Evolutionary conservation across 92 coral and sea anemone species (phyloP).

Genomic region (Isaurus tuberculatus): DNA sequence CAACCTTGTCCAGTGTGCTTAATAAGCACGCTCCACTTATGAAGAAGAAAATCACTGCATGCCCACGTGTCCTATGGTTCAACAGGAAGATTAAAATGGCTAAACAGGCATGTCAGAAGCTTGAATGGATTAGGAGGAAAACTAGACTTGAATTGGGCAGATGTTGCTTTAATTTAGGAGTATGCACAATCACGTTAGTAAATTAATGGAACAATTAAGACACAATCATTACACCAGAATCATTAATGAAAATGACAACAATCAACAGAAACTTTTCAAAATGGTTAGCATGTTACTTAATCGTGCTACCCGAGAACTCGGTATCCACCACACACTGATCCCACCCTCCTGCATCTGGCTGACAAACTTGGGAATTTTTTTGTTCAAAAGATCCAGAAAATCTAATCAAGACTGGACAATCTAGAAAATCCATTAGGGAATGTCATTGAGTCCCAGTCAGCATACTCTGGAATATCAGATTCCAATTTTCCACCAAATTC

Average conservation of each 20-base stretch:
- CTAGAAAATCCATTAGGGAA: not conserved
- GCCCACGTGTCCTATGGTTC: slow-evolving; percentile 39
- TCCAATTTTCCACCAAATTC: slow-evolving; percentile 21
- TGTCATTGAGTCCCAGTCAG: not conserved
- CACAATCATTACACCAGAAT: not conserved
- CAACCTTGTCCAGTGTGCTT: slow-evolving; percentile 34
- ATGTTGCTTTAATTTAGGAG: not conserved
- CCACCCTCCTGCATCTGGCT: not conserved
- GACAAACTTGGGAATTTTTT: not conserved
- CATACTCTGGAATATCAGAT: slow-evolving; percentile 1
- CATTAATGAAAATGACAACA: slow-evolving; percentile 12
- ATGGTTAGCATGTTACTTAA: slow-evolving; percentile 1
- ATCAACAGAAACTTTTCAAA: slow-evolving; percentile 32
- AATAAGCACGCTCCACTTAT: slow-evolving; percentile 42
- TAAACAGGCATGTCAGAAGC: slow-evolving; percentile 1
- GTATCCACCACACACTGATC: slow-evolving; percentile 20
- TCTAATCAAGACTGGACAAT: not conserved
- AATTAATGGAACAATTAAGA: slow-evolving; percentile 18
- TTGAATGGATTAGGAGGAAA: slow-evolving; percentile 18
- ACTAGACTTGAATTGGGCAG: slow-evolving; percentile 20
- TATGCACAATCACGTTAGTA: not conserved
- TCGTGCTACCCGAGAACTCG: not conserved
- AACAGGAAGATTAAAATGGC: slow-evolving; percentile 16
- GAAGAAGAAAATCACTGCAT: slow-evolving; percentile 12
- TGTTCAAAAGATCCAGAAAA: slow-evolving; percentile 4